These are phyloP conservation scores for Beris chalybata DNA, from an alignment of 2,888 invertebrate species.

Conservation along the genomic window DNA sequence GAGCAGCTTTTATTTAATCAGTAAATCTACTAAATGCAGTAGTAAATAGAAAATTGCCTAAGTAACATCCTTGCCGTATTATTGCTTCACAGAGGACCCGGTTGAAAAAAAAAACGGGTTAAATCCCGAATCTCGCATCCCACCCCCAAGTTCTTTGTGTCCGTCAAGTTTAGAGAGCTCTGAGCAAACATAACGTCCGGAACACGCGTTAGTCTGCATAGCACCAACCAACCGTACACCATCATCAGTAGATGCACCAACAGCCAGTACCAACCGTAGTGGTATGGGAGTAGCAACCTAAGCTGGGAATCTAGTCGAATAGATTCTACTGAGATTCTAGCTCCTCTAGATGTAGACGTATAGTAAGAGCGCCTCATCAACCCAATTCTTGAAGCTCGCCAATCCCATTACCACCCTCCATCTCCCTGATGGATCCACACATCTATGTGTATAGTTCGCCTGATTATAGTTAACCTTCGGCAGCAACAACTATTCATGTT, in stretches of 20 bases:
- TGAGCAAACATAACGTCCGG: constrained; percentile 31
- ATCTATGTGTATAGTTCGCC: constrained; percentile 32
- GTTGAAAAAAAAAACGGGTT: constrained; percentile 19
- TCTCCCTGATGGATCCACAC: neutral
- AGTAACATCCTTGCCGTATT: constrained; percentile 18
- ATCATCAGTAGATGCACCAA: neutral
- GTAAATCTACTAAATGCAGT: constrained; percentile 29
- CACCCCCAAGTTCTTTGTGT: constrained; percentile 6
- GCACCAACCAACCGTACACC: neutral
- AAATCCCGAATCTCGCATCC: constrained; percentile 13
- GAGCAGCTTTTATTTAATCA: constrained; percentile 26
- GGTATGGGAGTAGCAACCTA: neutral
- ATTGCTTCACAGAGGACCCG: neutral
- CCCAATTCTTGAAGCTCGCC: neutral
- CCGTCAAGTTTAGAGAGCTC: constrained; percentile 33
- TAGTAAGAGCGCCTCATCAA: neutral
- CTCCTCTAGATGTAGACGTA: neutral
- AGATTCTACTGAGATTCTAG: no score
- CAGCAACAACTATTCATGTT: constrained; percentile 31
- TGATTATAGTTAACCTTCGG: constrained; percentile 38
- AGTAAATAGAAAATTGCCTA: constrained; percentile 28
- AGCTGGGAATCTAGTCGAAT: no score
- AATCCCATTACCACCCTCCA: constrained; percentile 5
- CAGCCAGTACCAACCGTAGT: neutral
- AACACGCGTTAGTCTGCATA: constrained; percentile 33